Percentiles rank a stretch among this genome's conserved stretches.
These are phyloP conservation scores for Tridacna crocea DNA, from an alignment of 2,888 invertebrate species.

Conservation along the genomic window DNA sequence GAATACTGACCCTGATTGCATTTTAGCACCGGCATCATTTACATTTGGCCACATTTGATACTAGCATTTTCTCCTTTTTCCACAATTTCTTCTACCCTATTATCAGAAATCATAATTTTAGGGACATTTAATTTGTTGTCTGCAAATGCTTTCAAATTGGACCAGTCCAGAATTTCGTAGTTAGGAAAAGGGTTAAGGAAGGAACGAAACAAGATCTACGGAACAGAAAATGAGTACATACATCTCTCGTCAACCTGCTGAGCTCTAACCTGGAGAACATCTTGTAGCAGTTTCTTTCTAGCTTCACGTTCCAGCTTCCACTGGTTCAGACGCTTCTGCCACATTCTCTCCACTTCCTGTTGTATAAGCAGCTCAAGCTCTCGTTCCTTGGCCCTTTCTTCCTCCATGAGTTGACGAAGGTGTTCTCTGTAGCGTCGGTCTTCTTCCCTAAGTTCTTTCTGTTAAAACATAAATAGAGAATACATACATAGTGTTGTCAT, in stretches of 20 bases:
- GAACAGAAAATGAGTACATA: constrained; percentile 63
- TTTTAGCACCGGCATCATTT: too few species aligned
- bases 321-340: constrained; percentile 82
- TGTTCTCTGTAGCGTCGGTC: constrained; percentile 82
- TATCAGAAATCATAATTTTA: too few species aligned
- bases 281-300: constrained; percentile 79
- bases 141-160: too few species aligned
- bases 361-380: constrained; percentile 81
- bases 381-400: constrained; percentile 78
- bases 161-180: too few species aligned
- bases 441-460: constrained; percentile 82
- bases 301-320: constrained; percentile 82
- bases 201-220: too few species aligned
- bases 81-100: too few species aligned
- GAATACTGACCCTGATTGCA: too few species aligned
- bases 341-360: constrained; percentile 82
- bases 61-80: too few species aligned
- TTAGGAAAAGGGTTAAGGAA: too few species aligned
- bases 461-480: constrained; percentile 41
- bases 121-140: too few species aligned
- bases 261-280: constrained; percentile 79
- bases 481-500: too few species aligned
- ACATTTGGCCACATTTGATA: too few species aligned
- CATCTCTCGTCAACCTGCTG: constrained; percentile 81
- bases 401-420: constrained; percentile 77